These are phyloP conservation scores for Riparia riparia DNA, from an alignment of 2,113 vertebrate genomes.

Conservation along the genomic window DNA sequence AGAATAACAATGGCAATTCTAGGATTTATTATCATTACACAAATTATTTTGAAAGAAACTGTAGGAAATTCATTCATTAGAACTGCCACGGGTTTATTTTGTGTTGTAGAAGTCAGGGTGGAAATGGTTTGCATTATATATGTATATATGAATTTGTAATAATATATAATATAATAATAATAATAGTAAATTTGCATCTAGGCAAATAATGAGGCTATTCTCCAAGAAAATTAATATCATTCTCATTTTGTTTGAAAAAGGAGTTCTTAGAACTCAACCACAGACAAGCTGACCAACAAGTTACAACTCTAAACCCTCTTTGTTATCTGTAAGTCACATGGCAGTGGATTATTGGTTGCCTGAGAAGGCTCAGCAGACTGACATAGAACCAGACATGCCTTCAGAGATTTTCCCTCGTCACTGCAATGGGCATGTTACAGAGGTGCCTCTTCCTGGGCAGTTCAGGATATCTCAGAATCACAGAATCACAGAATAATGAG, in stretches of 20 bases:
- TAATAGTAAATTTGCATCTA: neutral
- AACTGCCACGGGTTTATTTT: neutral
- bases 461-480: neutral
- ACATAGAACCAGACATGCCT: neutral
- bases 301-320: neutral
- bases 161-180: neutral
- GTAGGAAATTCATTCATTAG: neutral
- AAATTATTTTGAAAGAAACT: neutral
- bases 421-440: fast-evolving
- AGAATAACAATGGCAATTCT: neutral
- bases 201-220: neutral
- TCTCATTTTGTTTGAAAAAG: neutral
- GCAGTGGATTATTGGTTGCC: neutral
- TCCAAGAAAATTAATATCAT: neutral
- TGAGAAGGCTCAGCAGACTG: neutral
- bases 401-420: neutral
- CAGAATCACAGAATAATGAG: no score
- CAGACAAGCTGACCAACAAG: neutral
- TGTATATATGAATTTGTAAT: neutral
- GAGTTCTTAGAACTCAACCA: neutral
- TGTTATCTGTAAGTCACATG: neutral
- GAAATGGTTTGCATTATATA: neutral
- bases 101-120: neutral
- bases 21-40: neutral
- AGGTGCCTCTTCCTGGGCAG: neutral